Base-by-base conservation (phyloP, 2,797 vertebrate genomes). In the Prunella strophiata region DNA sequence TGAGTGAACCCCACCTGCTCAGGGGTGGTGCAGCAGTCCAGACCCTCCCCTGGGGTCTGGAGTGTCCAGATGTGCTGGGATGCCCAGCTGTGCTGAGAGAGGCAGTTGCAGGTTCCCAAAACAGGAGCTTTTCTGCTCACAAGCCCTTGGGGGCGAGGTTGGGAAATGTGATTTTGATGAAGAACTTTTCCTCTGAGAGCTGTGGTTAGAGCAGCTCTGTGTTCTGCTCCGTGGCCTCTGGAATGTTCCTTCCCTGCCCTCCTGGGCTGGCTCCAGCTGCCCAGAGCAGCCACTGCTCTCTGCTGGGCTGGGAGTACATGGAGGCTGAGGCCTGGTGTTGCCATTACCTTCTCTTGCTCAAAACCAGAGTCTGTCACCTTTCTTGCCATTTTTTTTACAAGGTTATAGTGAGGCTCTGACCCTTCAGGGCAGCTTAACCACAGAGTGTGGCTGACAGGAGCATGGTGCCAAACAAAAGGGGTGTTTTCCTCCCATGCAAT, bases 131-230 rank as follows among this genome's bases (percentile, higher is more conserved):
- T 36, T 25, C 38, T 40, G 8, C 34, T 61, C 57, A 22, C 5
- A 48, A n/a, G 10, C 20, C 50, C 62, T 68, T 9, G 51, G 34
- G 27, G 29, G 19, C 0, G 2, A 48, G 25, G 6, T 3, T 67
- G 40, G 55, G 22, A 76, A 70, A 7, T 23, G 9, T 5, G 4
- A 29, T 13, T 42, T 48, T 58, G 32, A 3, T 34, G n/a, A 48
- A 76, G 54, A 72, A 12, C 30, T 42, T 27, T 68, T 86, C 72
- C 19, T 65, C 1, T 30, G 20, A 18, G 26, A 32, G 11, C 29
- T 58, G 5, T 16, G 16, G 11, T 27, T 61, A 29, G 17, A 36
- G 45, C 55, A 81, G n/a, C 19, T 11, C 34, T 29, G 30, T n/a
- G n/a, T n/a, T n/a, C n/a, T n/a, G n/a, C n/a, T n/a, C n/a, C n/a